Evolutionary conservation across 2,888 invertebrate species (phyloP).

Genomic region (Pteria penguin): DNA sequence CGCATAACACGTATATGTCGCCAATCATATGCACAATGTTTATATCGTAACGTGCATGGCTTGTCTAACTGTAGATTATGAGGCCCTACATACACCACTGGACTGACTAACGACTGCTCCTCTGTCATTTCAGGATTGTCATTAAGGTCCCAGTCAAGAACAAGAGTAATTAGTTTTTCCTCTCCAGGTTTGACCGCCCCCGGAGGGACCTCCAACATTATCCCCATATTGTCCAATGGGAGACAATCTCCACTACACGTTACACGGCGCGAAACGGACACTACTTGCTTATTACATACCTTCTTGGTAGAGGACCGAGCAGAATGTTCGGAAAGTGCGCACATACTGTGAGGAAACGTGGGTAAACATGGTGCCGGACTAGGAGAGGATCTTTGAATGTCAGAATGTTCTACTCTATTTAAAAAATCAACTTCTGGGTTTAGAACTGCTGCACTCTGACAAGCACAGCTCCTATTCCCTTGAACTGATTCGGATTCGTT

Average conservation of each 20-base stretch:
- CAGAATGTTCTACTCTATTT: not conserved
- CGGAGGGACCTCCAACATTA: slow-evolving; percentile 57
- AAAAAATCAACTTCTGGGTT: not conserved
- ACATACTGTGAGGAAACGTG: not conserved
- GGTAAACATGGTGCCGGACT: not conserved
- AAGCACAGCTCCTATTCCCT: not conserved
- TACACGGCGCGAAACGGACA: slow-evolving; percentile 53
- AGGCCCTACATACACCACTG: slow-evolving; percentile 65
- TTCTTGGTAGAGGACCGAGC: slow-evolving; percentile 51
- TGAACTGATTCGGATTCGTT: not conserved
- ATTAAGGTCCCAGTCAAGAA: slow-evolving; percentile 63
- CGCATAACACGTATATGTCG: slow-evolving; percentile 57
- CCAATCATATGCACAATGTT: slow-evolving; percentile 62
- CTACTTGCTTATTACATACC: slow-evolving; percentile 54
- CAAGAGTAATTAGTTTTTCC: slow-evolving; percentile 52
- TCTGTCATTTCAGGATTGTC: slow-evolving; percentile 59
- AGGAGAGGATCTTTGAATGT: not conserved
- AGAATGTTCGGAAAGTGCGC: not conserved
- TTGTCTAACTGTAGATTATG: slow-evolving; percentile 59
- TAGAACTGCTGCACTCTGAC: too few species aligned
- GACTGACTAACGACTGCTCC: slow-evolving; percentile 59
- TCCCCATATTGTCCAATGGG: slow-evolving; percentile 63
- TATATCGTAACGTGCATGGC: slow-evolving; percentile 53
- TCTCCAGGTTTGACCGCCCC: slow-evolving; percentile 50
- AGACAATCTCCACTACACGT: slow-evolving; percentile 52